Conservation (phyloP, 2,888 invertebrate species). For the Machimus rusticus region DNA sequence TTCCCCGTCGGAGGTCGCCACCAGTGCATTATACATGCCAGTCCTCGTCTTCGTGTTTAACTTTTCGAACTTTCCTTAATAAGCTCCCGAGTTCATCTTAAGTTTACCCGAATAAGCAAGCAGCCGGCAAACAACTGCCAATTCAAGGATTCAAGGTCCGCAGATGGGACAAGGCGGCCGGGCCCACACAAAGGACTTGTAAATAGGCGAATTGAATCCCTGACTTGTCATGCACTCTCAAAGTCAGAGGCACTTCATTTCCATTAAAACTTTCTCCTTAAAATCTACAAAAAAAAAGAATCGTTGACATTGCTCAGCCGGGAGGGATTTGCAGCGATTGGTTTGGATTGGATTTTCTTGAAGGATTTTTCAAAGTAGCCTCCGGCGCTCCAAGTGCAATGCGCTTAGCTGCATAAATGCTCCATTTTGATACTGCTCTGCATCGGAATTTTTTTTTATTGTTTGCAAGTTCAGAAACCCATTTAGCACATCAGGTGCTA, state of each 20-base stretch:
- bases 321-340: background rate
- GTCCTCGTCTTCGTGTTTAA: background rate
- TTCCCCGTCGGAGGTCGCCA: background rate
- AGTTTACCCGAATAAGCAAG: background rate
- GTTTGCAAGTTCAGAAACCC: background rate
- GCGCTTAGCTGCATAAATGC: background rate
- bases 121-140: background rate
- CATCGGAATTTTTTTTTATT: background rate
- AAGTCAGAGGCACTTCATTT: slow-evolving; percentile 6
- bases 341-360: background rate
- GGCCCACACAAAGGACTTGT: background rate
- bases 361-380: background rate
- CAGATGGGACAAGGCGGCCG: background rate
- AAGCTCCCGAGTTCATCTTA: background rate
- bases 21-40: background rate
- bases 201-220: background rate
- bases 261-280: slow-evolving; percentile 18
- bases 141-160: background rate
- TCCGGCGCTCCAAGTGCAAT: background rate
- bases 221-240: background rate
- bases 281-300: background rate
- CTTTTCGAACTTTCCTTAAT: background rate
- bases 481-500: background rate
- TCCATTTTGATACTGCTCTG: background rate
- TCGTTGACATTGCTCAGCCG: background rate